Percentiles rank a stretch among this genome's conserved stretches.
Evolutionary conservation across 2,888 invertebrate species (phyloP).

Genomic region (Balanococcus diminutus): DNA sequence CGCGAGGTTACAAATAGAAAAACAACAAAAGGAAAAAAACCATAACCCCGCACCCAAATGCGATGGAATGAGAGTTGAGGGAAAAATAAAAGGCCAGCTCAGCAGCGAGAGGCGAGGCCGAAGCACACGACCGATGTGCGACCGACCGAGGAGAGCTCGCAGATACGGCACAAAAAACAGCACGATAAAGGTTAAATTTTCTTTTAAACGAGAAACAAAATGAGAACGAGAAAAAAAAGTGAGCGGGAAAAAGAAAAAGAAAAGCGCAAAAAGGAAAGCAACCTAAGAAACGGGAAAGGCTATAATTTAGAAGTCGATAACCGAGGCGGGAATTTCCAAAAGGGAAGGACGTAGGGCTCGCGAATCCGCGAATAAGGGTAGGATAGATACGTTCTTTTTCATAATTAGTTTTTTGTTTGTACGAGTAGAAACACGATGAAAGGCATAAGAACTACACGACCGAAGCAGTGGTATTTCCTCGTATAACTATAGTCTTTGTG

Average conservation of each 20-base stretch:
- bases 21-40: conserved; percentile 40
- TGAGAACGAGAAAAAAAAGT: not conserved
- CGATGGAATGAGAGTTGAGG: not conserved
- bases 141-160: not conserved
- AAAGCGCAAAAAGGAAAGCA: not conserved
- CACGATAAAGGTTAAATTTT: conserved; percentile 49
- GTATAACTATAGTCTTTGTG: too few relatives aligned
- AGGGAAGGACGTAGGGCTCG: not conserved
- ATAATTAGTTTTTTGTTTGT: conserved; percentile 1
- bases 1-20: conserved; percentile 44
- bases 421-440: not conserved
- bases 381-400: conserved; percentile 6
- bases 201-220: conserved; percentile 42
- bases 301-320: conserved; percentile 22
- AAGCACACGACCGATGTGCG: not conserved
- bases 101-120: not conserved
- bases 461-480: too few relatives aligned
- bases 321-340: not conserved
- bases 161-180: conserved; percentile 4
- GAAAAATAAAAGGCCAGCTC: conserved; percentile 19
- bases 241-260: not conserved
- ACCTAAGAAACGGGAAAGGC: not conserved
- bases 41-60: not conserved
- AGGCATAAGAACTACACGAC: not conserved
- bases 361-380: not conserved